These are phyloP conservation scores for Apostichopus leukothele DNA, from an alignment of 53 echinoderm and acorn worm genomes.

Conservation along the genomic window DNA sequence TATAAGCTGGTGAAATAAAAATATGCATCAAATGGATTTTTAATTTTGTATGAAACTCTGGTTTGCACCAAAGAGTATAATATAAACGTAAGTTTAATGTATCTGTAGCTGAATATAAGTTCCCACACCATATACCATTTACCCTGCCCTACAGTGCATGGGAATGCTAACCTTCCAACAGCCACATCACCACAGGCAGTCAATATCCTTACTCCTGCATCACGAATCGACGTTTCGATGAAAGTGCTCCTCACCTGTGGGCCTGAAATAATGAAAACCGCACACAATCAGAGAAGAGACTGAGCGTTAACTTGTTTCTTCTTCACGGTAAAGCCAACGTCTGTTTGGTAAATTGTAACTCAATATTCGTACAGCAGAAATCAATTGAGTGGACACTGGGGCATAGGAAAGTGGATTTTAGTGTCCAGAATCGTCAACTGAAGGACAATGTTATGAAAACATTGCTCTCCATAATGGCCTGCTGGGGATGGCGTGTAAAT, in stretches of 20 bases:
- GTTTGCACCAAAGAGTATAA: too few species aligned
- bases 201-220: not conserved
- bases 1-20: too few species aligned
- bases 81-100: too few species aligned
- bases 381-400: slow-evolving; percentile 36
- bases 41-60: too few species aligned
- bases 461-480: slow-evolving; percentile 25
- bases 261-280: slow-evolving; percentile 26
- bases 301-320: too few species aligned
- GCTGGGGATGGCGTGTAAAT: not conserved
- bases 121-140: too few species aligned
- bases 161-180: too few species aligned
- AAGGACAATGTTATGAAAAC: not conserved
- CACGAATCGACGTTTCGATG: not conserved
- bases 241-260: slow-evolving; percentile 24
- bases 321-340: not conserved
- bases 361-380: slow-evolving; percentile 22
- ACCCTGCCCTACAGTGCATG: too few species aligned
- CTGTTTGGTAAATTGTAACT: not conserved
- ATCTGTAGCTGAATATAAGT: too few species aligned
- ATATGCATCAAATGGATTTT: too few species aligned
- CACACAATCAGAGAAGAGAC: not conserved
- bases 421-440: not conserved
- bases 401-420: slow-evolving; percentile 30
- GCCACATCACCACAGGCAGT: too few species aligned